Percentiles rank a stretch among this genome's conserved stretches.
Evolutionary conservation across 2,113 vertebrate species (phyloP).

Genomic region (Chamaea fasciata): DNA sequence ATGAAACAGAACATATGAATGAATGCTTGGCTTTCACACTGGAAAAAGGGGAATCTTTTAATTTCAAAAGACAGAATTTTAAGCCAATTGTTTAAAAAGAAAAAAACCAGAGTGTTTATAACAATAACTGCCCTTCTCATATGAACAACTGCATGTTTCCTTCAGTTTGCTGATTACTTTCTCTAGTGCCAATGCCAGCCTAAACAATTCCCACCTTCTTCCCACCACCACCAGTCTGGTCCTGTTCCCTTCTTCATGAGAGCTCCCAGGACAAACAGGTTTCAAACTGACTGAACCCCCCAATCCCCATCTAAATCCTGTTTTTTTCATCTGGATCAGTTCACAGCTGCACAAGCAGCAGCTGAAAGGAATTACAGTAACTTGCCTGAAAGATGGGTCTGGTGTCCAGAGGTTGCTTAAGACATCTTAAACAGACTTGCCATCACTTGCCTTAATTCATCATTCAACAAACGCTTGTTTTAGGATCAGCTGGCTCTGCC

Average conservation of each 20-base stretch:
- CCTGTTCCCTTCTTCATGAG: neutral
- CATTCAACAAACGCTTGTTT: neutral
- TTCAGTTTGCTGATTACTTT: neutral
- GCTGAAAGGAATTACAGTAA: neutral
- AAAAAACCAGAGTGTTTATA: neutral
- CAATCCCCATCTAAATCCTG: neutral
- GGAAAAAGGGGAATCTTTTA: neutral
- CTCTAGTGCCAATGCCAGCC: neutral
- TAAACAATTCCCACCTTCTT: neutral
- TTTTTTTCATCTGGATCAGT: neutral
- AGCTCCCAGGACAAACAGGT: neutral
- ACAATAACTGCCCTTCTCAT: neutral
- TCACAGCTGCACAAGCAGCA: neutral
- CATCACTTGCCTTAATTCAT: neutral
- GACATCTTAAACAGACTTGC: neutral
- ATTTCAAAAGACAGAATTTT: neutral
- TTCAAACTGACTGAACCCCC: neutral
- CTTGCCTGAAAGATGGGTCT: neutral
- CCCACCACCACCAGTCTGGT: neutral
- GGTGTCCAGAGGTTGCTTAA: neutral
- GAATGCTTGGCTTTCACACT: neutral
- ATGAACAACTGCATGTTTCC: neutral
- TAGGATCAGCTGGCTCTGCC: neutral
- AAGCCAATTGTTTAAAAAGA: neutral
- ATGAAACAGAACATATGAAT: slow-evolving; percentile 1